Conservation (phyloP, 2,888 invertebrate species). For the Ochropleura leucogaster region DNA sequence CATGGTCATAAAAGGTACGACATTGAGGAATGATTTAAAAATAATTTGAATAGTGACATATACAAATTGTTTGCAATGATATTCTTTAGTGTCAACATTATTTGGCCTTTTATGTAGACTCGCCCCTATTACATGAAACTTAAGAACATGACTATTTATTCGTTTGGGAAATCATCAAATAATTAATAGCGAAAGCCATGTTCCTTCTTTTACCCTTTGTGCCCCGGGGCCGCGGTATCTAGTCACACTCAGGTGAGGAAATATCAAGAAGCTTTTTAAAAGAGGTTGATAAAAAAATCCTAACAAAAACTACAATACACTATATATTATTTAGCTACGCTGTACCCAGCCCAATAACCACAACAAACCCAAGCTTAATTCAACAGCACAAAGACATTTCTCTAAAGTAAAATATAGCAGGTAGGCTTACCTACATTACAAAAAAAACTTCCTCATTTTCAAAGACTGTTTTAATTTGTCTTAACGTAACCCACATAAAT, state of each 20-base stretch:
- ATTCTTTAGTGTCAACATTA: neutral
- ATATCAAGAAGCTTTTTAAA: neutral
- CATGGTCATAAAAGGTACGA: neutral
- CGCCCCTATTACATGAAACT: too few relatives aligned
- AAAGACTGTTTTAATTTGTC: neutral
- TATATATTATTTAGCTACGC: too few relatives aligned
- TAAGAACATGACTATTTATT: too few relatives aligned
- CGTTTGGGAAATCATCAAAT: too few relatives aligned
- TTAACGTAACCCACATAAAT: constrained; percentile 13
- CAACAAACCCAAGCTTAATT: too few relatives aligned
- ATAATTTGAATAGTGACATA: neutral
- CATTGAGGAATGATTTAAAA: neutral
- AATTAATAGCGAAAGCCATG: too few relatives aligned
- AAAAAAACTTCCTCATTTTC: neutral
- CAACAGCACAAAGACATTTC: neutral
- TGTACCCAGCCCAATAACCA: too few relatives aligned
- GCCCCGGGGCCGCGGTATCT: too few relatives aligned
- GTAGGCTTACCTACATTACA: neutral
- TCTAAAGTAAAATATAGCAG: neutral
- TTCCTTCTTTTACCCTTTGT: too few relatives aligned
- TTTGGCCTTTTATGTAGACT: neutral
- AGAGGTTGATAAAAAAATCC: neutral
- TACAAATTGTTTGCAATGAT: neutral
- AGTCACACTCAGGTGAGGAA: neutral
- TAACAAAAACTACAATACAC: too few relatives aligned